Percentiles rank a stretch among this genome's conserved stretches.
Conservation (phyloP, 1,140 invertebrate species). For the Lucilia sericata region DNA sequence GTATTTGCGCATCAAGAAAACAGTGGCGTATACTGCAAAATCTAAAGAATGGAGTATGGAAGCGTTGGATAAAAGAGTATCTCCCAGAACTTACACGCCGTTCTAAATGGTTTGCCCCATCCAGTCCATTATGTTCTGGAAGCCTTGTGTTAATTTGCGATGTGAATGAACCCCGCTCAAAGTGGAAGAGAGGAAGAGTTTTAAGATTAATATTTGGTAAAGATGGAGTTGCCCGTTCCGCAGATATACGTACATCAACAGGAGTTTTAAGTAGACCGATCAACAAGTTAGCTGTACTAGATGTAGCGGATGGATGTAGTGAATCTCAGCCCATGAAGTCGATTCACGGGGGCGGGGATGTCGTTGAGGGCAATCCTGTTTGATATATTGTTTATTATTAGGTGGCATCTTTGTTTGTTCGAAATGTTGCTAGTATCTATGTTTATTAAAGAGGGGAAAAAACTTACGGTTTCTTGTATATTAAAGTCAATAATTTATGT, state of each 20-base stretch:
- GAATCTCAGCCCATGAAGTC: no score
- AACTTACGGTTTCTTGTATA: neutral
- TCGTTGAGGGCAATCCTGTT: neutral
- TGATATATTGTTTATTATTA: neutral
- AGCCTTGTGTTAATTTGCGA: no score
- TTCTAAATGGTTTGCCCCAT: no score
- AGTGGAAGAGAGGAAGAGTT: conserved; percentile 32
- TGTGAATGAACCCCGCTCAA: neutral
- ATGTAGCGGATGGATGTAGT: no score
- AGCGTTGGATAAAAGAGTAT: no score
- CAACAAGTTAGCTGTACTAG: conserved; percentile 28
- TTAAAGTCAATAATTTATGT: neutral
- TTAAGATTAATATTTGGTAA: neutral
- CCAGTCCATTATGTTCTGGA: no score
- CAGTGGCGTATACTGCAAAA: no score
- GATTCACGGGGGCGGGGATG: no score
- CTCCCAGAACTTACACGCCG: no score
- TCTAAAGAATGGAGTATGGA: no score
- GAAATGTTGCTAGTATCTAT: neutral
- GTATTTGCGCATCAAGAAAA: no score
- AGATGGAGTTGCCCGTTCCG: conserved; percentile 31
- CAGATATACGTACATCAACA: conserved; percentile 13
- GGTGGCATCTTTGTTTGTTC: neutral
- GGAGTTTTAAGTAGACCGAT: neutral
- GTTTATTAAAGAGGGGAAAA: neutral